phyloP scores from a whole-genome alignment of 2,113 vertebrate genomes.

The Phyllopteryx taeniolatus region DNA sequence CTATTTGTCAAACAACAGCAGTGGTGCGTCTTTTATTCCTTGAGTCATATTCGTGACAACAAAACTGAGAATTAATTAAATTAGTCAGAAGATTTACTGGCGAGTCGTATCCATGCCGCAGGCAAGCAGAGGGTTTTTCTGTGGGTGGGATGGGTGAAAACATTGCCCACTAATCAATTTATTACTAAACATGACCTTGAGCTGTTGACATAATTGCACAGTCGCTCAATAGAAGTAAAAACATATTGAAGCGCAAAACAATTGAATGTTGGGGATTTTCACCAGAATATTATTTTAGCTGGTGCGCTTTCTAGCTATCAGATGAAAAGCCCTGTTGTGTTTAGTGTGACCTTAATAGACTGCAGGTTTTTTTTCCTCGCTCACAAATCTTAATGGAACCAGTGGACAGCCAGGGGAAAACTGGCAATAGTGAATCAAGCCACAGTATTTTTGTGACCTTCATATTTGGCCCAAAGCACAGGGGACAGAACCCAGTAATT shows the following conservation, averaged over 20 bases:
- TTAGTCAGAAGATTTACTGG: neutral
- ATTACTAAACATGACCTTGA: constrained; percentile 37
- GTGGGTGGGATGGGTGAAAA: constrained; percentile 22
- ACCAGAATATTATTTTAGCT: neutral
- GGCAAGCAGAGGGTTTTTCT: constrained; percentile 17
- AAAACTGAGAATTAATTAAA: neutral
- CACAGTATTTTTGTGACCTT: constrained; percentile 5
- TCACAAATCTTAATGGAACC: neutral
- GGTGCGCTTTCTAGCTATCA: neutral
- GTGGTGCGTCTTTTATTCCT: neutral
- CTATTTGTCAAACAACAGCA: neutral
- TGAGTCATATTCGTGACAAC: neutral
- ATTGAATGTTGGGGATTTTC: neutral
- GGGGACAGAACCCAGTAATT: neutral
- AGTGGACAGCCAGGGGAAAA: constrained; percentile 2
- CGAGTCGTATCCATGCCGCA: neutral
- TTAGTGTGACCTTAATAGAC: constrained; percentile 6
- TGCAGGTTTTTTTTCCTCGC: neutral
- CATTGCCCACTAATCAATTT: constrained; percentile 26
- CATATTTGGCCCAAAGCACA: neutral
- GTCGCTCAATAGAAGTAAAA: constrained; percentile 1
- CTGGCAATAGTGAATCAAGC: neutral
- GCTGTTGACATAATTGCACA: constrained; percentile 12
- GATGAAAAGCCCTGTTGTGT: constrained; percentile 12
- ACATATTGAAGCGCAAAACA: neutral